phyloP scores from a whole-genome alignment of 1,140 invertebrate genomes.

The Bactericera cockerelli region DNA sequence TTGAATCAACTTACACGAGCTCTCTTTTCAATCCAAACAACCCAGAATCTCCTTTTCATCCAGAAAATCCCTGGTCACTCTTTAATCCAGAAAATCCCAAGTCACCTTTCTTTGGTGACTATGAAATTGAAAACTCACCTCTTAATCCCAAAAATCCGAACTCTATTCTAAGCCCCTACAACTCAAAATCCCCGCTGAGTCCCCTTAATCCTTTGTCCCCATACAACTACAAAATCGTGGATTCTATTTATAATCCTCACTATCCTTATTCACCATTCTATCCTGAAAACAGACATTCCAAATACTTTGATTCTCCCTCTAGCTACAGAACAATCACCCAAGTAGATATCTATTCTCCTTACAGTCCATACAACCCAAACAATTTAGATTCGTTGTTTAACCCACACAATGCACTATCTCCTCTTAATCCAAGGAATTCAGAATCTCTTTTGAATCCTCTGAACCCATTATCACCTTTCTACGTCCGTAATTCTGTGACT shows the following conservation, averaged over 20 bases:
- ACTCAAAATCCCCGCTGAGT: background rate
- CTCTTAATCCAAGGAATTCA: background rate
- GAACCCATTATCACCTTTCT: slow-evolving; percentile 2
- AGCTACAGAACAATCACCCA: background rate
- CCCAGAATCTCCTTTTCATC: background rate
- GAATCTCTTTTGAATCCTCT: background rate
- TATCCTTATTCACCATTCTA: background rate
- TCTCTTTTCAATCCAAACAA: slow-evolving; percentile 2
- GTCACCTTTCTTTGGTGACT: background rate
- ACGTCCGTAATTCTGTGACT: background rate
- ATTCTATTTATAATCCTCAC: background rate
- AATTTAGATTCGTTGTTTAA: background rate
- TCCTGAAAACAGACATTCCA: background rate
- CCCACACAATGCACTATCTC: background rate
- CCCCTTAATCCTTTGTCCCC: background rate
- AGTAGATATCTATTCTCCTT: background rate
- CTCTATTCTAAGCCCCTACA: background rate
- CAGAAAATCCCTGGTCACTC: background rate
- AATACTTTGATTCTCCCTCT: background rate
- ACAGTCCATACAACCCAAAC: slow-evolving; percentile 4
- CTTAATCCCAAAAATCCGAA: background rate
- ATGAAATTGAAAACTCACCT: background rate
- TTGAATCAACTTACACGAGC: background rate
- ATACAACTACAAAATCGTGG: background rate
- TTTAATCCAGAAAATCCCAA: background rate